These are phyloP conservation scores for Caenorhabditis zanzibari DNA, from an alignment of 2,888 invertebrate species.

Conservation along the genomic window DNA sequence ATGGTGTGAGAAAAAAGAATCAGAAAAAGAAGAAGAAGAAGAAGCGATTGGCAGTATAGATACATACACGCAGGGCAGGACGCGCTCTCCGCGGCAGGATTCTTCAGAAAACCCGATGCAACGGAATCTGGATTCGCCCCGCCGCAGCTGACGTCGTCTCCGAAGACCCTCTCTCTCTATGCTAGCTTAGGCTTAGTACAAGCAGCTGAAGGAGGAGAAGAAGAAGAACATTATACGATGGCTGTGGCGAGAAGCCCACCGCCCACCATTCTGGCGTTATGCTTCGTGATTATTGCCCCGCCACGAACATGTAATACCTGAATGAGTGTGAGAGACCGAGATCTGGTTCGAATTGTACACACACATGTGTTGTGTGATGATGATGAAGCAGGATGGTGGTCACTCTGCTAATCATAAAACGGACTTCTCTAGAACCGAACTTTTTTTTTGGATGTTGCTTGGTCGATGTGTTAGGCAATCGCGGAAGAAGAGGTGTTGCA, in stretches of 20 bases:
- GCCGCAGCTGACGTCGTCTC: not conserved
- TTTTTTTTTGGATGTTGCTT: too few species aligned
- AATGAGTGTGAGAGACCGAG: not conserved
- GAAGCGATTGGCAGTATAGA: conserved; percentile 57
- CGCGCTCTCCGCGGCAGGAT: conserved; percentile 38
- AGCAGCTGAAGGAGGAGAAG: not conserved
- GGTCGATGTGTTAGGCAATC: too few species aligned
- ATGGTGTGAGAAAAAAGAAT: not conserved
- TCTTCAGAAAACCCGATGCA: conserved; percentile 50
- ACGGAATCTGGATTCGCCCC: conserved; percentile 43
- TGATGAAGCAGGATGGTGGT: too few species aligned
- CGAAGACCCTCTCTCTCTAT: not conserved
- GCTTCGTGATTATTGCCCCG: conserved; percentile 43
- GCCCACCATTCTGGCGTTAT: too few species aligned
- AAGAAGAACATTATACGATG: conserved; percentile 42
- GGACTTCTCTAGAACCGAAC: too few species aligned
- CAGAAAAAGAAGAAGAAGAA: conserved; percentile 16
- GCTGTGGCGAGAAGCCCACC: not conserved
- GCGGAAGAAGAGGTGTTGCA: too few species aligned
- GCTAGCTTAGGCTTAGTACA: conserved; percentile 41
- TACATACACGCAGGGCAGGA: conserved; percentile 21
- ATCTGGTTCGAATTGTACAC: conserved; percentile 39
- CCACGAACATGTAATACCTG: conserved; percentile 53
- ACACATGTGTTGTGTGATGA: not conserved
- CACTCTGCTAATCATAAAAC: too few species aligned